Percentiles rank a stretch among this genome's conserved stretches.
Conservation (phyloP, 2,113 vertebrate genomes). For the Mastomys natalensis region DNA sequence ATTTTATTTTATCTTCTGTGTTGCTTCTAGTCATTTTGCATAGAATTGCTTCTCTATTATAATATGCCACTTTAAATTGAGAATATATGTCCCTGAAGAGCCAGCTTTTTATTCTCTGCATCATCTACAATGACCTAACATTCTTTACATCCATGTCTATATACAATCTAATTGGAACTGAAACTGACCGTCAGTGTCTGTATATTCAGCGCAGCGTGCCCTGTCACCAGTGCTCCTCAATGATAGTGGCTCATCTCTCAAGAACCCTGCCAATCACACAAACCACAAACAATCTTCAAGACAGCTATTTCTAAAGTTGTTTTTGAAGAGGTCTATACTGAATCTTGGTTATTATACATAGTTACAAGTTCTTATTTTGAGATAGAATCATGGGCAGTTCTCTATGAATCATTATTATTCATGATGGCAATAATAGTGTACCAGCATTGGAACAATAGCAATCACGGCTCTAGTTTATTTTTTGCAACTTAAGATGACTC, state of each 20-base stretch:
- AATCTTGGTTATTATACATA: conserved; percentile 23
- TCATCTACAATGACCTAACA: conserved; percentile 55
- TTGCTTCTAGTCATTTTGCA: conserved; percentile 55
- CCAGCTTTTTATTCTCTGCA: conserved; percentile 36
- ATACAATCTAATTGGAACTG: conserved; percentile 39
- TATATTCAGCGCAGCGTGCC: neutral
- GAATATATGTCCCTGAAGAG: conserved; percentile 39
- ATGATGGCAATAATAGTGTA: conserved; percentile 51
- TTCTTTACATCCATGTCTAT: conserved; percentile 31
- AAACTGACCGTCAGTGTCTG: conserved; percentile 49
- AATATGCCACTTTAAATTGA: conserved; percentile 53
- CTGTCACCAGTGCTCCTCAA: conserved; percentile 34
- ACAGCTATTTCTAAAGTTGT: conserved; percentile 48
- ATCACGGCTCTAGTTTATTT: conserved; percentile 38
- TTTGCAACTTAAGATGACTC: conserved; percentile 64
- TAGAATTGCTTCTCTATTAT: conserved; percentile 63
- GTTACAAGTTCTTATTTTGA: conserved; percentile 50
- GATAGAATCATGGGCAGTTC: neutral
- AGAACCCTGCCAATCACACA: conserved; percentile 51
- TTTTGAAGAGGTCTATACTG: neutral
- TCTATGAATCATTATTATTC: conserved; percentile 71
- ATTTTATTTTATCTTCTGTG: neutral
- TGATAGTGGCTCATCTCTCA: conserved; percentile 7
- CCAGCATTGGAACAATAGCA: conserved; percentile 51
- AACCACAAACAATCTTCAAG: conserved; percentile 29